Percentiles rank a stretch among this genome's conserved stretches.
phyloP scores from a whole-genome alignment of 2,797 vertebrate genomes.

The Rhynchonycteris naso region DNA sequence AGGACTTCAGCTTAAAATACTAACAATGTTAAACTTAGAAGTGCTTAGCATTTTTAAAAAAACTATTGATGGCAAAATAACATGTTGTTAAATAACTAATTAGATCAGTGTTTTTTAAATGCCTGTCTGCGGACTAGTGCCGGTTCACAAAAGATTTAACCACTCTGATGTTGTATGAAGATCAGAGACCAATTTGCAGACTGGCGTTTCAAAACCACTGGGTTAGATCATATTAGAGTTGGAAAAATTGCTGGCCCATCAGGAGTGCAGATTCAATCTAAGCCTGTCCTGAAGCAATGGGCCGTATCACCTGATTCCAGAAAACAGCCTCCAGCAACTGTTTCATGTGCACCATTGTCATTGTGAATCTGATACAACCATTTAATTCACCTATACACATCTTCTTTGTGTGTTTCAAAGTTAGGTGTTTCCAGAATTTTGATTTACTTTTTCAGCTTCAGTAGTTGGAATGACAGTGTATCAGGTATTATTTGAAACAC shows the following conservation, averaged over 20 bases:
- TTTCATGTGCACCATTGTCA: rapidly evolving
- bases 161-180: too few species aligned
- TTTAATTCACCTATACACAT: neutral
- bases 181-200: too few species aligned
- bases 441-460: neutral
- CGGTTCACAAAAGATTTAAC: too few species aligned
- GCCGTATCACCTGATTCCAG: rapidly evolving
- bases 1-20: neutral
- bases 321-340: rapidly evolving
- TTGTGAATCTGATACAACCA: rapidly evolving
- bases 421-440: neutral
- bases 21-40: neutral
- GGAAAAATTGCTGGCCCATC: neutral
- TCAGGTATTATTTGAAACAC: neutral
- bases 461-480: neutral
- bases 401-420: neutral
- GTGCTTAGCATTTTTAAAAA: neutral
- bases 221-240: neutral
- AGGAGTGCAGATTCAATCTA: rapidly evolving
- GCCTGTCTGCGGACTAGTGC: too few species aligned
- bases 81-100: neutral
- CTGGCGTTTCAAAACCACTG: too few species aligned
- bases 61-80: neutral
- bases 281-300: rapidly evolving
- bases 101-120: too few species aligned